Conservation (phyloP, 2,888 invertebrate genomes). For the Pogonocherus hispidulus region DNA sequence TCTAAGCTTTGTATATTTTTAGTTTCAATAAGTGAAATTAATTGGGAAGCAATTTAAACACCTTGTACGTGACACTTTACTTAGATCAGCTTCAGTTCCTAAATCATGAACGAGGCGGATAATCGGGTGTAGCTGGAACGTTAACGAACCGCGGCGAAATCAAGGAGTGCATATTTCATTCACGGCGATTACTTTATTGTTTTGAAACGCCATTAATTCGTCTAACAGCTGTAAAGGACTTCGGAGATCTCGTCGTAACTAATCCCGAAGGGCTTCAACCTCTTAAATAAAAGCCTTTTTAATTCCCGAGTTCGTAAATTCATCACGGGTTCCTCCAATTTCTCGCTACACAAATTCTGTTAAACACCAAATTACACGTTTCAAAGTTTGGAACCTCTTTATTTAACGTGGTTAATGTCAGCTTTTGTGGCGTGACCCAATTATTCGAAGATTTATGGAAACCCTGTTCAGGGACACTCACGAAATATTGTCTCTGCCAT, state of each 20-base stretch:
- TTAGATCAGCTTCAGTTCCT: too few species aligned
- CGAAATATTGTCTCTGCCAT: too few species aligned
- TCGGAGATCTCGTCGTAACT: slow-evolving; percentile 45
- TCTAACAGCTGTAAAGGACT: slow-evolving; percentile 56
- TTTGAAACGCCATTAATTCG: slow-evolving; percentile 57
- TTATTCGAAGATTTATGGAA: neutral
- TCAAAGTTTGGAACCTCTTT: neutral
- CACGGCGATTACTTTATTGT: slow-evolving; percentile 58
- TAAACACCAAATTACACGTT: slow-evolving; percentile 6
- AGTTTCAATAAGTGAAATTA: too few species aligned
- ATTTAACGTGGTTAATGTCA: neutral
- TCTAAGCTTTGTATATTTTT: too few species aligned
- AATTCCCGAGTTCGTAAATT: slow-evolving; percentile 38
- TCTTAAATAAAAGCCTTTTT: slow-evolving; percentile 49
- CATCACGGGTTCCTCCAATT: slow-evolving; percentile 3
- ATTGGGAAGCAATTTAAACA: too few species aligned
- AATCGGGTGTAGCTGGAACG: slow-evolving; percentile 1
- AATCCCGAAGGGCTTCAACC: slow-evolving; percentile 45
- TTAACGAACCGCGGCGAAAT: slow-evolving; percentile 29
- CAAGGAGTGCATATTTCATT: slow-evolving; percentile 50
- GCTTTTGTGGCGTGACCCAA: neutral
- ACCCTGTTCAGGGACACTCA: too few species aligned
- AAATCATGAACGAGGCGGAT: neutral
- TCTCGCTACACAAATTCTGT: slow-evolving; percentile 21
- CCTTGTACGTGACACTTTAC: too few species aligned